Evolutionary conservation across 2,888 invertebrate genomes (phyloP).

Genomic region (Willowsia nigromaculata): DNA sequence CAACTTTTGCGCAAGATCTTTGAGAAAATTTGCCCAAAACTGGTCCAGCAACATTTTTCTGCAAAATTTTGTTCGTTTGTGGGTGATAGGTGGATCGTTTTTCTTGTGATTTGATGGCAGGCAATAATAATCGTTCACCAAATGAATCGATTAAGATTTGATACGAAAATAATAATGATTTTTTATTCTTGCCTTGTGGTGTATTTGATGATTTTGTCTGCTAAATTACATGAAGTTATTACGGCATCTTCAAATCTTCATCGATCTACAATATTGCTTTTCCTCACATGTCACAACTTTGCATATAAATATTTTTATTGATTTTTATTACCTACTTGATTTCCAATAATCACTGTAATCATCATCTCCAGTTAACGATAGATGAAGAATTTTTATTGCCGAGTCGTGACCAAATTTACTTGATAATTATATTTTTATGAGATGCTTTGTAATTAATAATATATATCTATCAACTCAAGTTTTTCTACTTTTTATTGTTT

Average conservation of each 20-base stretch:
- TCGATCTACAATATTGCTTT: not conserved
- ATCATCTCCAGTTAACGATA: not conserved
- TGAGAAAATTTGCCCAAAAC: slow-evolving; percentile 35
- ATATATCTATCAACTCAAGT: not conserved
- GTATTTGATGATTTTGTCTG: not conserved
- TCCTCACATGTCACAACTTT: not conserved
- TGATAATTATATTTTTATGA: slow-evolving; percentile 27
- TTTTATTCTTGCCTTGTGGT: not conserved
- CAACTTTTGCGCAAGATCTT: not conserved
- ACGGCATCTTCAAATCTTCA: not conserved
- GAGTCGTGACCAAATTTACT: slow-evolving; percentile 59
- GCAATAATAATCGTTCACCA: not conserved
- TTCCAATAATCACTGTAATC: slow-evolving; percentile 50
- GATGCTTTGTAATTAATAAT: slow-evolving; percentile 4
- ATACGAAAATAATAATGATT: slow-evolving; percentile 18
- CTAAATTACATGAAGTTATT: not conserved
- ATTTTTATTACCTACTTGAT: slow-evolving; percentile 51
- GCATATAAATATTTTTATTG: slow-evolving; percentile 13
- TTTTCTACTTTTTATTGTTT: slow-evolving; percentile 9
- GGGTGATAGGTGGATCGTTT: slow-evolving; percentile 5
- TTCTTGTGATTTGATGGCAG: not conserved
- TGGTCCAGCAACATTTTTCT: slow-evolving; percentile 60
- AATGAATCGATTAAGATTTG: slow-evolving; percentile 30
- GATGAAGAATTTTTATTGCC: slow-evolving; percentile 19
- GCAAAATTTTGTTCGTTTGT: not conserved